Base-by-base conservation (phyloP, 2,797 vertebrate genomes). In the Gorsachius magnificus region DNA sequence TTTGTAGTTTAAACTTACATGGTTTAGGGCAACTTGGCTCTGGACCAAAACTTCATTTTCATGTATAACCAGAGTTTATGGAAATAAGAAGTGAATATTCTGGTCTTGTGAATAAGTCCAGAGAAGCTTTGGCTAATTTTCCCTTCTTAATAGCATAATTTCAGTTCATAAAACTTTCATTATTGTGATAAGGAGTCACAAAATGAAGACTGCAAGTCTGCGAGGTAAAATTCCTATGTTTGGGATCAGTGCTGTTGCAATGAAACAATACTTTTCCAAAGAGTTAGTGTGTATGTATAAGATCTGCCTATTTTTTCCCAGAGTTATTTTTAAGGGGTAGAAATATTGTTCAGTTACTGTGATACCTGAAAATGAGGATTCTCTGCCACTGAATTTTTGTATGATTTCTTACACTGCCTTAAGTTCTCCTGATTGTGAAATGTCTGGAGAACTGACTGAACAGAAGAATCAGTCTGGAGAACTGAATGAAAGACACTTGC, bases 121-220 rank as follows among this genome's bases (percentile, higher is more conserved):
- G 90, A 78, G 84, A 92, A 58, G 51, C 74, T 93, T 83, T 91
- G 69, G 72, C 83, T 89, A 83, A 83, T 96, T 96, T 91, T 96
- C 65, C 58, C 76, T 88, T 85, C 84, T 78, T 96, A 94, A 94
- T 83, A 91, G 82, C 38, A 1, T 89, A 75, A 93, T 94, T 95
- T 93, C 10, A 71, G 90, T 91, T 85, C 87, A 87, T 95, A 79
- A 95, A 92, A 94, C 26, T 96, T 96, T 87, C 81, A 88, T 92
- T 89, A 80, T 72, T 81, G 14, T 58, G 92, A 81, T 85, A 95
- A 68, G 61, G 50, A 83, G 38, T 85, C 64, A 61, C 65, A 87
- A 90, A 94, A 94, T 79, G 65, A 95, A 91, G 87, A 69, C 84
- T 81, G 43, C 38, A 63, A 81, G 51, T 89, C 93, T 90, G 51